Evolutionary conservation across 2,888 invertebrate genomes (phyloP).

Genomic region (Cephus spinipes): DNA sequence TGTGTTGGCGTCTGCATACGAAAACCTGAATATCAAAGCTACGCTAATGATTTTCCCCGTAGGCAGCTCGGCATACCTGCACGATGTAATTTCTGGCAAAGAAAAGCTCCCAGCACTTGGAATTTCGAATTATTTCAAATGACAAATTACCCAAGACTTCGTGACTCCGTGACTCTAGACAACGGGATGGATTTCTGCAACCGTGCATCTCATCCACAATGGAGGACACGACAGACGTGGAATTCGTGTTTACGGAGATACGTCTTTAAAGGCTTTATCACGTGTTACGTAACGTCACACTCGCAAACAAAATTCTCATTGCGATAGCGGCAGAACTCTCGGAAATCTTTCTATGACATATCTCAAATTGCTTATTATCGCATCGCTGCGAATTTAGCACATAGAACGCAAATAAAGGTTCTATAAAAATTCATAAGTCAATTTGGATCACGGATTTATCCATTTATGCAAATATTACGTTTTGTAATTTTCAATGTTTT

Average conservation of each 20-base stretch:
- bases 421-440: neutral
- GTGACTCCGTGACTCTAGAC: neutral
- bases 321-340: neutral
- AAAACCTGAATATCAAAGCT: neutral
- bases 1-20: neutral
- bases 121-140: constrained; percentile 30
- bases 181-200: constrained; percentile 3
- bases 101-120: neutral
- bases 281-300: neutral
- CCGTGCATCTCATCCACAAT: constrained; percentile 14
- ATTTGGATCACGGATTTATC: neutral
- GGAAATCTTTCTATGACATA: neutral
- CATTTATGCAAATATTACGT: neutral
- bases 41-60: neutral
- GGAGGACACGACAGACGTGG: neutral
- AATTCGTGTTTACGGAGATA: neutral
- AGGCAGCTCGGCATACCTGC: neutral
- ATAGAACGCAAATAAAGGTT: neutral
- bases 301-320: neutral
- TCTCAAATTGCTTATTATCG: neutral
- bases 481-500: neutral
- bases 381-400: neutral
- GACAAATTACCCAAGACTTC: constrained; percentile 29
- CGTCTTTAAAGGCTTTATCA: neutral
- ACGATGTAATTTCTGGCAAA: neutral